These are phyloP conservation scores for Phenganax subtilis DNA, from an alignment of 92 coral and sea anemone species.

Conservation along the genomic window DNA sequence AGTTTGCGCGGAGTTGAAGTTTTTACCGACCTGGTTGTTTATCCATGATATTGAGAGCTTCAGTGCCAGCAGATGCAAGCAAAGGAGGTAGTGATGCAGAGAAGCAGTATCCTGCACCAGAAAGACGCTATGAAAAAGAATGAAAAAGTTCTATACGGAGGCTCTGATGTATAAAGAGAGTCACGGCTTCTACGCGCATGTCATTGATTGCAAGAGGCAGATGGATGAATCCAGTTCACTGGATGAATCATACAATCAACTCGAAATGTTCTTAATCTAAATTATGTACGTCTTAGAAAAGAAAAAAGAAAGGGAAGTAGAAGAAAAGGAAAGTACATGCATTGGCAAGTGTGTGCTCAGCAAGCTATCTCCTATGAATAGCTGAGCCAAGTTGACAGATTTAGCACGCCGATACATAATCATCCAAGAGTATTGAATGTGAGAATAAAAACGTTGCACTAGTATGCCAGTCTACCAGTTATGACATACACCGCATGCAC, in stretches of 20 bases:
- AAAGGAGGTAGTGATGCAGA: slow-evolving; percentile 78
- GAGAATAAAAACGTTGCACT: neutral
- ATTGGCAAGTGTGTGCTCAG: neutral
- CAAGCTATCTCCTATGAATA: too few species aligned
- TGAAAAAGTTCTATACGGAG: neutral
- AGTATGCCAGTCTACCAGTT: neutral
- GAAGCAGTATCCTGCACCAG: slow-evolving; percentile 95
- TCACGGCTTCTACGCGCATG: too few species aligned
- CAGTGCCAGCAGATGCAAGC: slow-evolving; percentile 85
- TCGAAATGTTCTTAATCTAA: too few species aligned
- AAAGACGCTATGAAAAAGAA: slow-evolving; percentile 61
- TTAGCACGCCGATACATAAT: too few species aligned
- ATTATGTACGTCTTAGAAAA: too few species aligned
- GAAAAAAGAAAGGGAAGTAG: neutral
- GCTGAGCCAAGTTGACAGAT: too few species aligned
- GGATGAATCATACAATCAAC: too few species aligned
- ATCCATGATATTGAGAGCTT: slow-evolving; percentile 83
- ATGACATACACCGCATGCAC: neutral
- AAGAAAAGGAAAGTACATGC: neutral
- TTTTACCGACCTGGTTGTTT: slow-evolving; percentile 62
- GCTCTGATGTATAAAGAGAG: too few species aligned
- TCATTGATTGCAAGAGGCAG: too few species aligned
- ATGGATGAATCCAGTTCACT: too few species aligned
- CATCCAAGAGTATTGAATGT: too few species aligned
- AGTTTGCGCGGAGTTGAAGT: neutral